Percentiles rank a stretch among this genome's conserved stretches.
These are phyloP conservation scores for Achatina immaculata DNA, from an alignment of 1,140 invertebrate genomes.

Conservation along the genomic window DNA sequence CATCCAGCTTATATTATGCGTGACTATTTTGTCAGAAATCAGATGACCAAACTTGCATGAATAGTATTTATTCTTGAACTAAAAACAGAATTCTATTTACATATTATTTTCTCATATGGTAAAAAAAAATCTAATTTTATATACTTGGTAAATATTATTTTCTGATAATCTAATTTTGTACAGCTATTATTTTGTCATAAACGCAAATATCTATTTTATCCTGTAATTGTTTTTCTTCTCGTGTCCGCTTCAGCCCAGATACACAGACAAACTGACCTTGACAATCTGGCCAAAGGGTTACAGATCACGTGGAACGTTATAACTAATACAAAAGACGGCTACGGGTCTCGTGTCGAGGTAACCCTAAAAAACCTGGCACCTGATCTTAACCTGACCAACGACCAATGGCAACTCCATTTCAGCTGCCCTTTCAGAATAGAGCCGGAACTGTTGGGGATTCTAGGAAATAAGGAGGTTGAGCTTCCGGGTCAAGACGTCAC, in stretches of 20 bases:
- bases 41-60: no score
- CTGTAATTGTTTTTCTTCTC: not conserved
- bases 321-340: constrained; percentile 21
- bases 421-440: constrained; percentile 15
- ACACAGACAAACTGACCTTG: not conserved
- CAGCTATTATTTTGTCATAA: not conserved
- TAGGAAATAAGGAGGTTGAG: constrained; percentile 15
- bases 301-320: constrained; percentile 2
- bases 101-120: no score
- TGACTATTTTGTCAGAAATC: no score
- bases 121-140: no score
- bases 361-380: constrained; percentile 6
- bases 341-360: not conserved
- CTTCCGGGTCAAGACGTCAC: constrained; percentile 11
- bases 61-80: no score
- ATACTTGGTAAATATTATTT: not conserved
- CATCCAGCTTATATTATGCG: no score
- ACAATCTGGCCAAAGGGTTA: constrained; percentile 9
- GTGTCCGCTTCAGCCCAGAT: not conserved
- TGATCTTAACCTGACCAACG: constrained; percentile 3
- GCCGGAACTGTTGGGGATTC: constrained; percentile 17
- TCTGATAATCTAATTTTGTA: not conserved
- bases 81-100: no score
- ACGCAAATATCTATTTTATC: not conserved
- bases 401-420: constrained; percentile 30